Conservation (phyloP, 2,113 vertebrate species). For the Anhinga anhinga region DNA sequence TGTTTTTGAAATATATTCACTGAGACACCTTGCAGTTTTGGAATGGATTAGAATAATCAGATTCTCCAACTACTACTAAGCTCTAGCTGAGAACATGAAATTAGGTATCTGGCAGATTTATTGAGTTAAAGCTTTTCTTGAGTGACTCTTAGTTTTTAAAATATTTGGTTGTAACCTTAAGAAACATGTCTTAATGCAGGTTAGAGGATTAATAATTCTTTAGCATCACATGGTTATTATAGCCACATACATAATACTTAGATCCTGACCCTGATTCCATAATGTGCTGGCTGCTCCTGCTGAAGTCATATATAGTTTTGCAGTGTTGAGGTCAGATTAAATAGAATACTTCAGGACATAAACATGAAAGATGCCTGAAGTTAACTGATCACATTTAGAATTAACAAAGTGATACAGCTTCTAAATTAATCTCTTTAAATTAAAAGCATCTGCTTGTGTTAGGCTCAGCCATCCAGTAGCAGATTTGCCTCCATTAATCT, state of each 20-base stretch:
- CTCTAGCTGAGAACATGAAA: not conserved
- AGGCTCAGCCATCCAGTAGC: not conserved
- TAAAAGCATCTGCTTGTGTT: not conserved
- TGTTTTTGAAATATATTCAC: not conserved
- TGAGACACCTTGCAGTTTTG: not conserved
- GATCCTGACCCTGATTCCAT: not conserved
- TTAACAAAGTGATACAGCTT: not conserved
- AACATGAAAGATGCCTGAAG: not conserved
- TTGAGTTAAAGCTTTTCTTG: not conserved
- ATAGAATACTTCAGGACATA: not conserved
- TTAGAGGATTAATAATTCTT: not conserved
- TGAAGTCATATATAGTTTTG: not conserved
- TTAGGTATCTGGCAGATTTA: not conserved
- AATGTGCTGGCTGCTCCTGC: not conserved
- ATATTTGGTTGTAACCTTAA: not conserved
- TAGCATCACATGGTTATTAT: not conserved
- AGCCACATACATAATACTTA: not conserved
- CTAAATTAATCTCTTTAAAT: not conserved
- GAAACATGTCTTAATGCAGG: not conserved
- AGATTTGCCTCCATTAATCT: not conserved
- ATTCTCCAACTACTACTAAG: not conserved
- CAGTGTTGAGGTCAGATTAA: not conserved
- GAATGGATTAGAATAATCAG: not conserved
- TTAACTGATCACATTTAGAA: not conserved
- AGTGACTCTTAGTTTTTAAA: not conserved